Evolutionary conservation across 2,888 invertebrate species (phyloP).

Genomic region (Eulithis prunata): DNA sequence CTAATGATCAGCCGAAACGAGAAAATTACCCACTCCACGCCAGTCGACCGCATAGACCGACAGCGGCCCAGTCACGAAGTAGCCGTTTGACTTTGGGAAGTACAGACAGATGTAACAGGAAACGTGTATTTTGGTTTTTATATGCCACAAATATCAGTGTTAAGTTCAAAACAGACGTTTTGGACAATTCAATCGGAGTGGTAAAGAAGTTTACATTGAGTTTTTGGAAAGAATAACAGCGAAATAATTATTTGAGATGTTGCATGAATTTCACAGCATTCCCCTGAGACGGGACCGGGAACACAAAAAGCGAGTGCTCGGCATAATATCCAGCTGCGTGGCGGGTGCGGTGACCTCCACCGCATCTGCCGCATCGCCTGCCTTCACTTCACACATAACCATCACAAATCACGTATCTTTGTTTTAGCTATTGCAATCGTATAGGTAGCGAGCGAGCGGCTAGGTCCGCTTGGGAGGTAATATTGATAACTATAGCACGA

Average conservation of each 20-base stretch:
- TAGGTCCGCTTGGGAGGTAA: conserved; percentile 26
- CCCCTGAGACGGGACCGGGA: conserved; percentile 45
- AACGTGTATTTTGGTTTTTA: conserved; percentile 51
- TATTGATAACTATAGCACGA: conserved; percentile 30
- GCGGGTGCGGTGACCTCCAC: conserved; percentile 73
- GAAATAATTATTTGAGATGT: conserved; percentile 16
- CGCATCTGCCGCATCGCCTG: conserved; percentile 69
- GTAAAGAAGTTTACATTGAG: conserved; percentile 23
- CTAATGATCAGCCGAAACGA: conserved; percentile 80
- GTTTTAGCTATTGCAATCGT: conserved; percentile 35
- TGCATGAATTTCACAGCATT: conserved; percentile 52
- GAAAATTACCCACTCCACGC: conserved; percentile 72
- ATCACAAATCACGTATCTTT: conserved; percentile 54
- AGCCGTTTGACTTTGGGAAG: conserved; percentile 45
- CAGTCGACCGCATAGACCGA: conserved; percentile 64
- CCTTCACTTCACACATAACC: conserved; percentile 64
- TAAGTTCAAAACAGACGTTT: conserved; percentile 21
- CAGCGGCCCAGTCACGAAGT: conserved; percentile 68
- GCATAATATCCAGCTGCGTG: conserved; percentile 69
- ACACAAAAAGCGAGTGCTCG: conserved; percentile 66
- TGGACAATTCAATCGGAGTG: conserved; percentile 28
- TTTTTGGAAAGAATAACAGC: conserved; percentile 14
- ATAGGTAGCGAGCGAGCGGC: conserved; percentile 15
- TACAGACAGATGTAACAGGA: conserved; percentile 45
- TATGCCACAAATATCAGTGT: conserved; percentile 46